Base-by-base conservation (phyloP, 2,888 invertebrate species). In the Catocala sponsa region DNA sequence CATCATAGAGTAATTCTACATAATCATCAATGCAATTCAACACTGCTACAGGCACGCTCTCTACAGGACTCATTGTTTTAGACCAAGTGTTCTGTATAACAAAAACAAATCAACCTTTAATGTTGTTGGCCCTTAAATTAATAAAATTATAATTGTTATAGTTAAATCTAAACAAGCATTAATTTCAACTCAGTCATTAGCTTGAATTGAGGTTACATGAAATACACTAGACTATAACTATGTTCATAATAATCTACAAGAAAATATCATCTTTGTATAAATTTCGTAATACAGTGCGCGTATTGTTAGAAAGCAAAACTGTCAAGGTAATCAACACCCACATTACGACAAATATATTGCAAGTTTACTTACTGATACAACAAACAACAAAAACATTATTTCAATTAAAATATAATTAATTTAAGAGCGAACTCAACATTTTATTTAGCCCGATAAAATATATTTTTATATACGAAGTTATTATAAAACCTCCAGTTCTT, bases 1-100 rank as follows among this genome's bases (percentile, higher is more conserved):
- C 99, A 91, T 99, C 99, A 91, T 99, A 99, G 15, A 99, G 95
- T 70, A 99, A 92, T 90, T 99, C 99, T 58, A 99, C 97, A 91
- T 99, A 99, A 80, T 97, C 97, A 86, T 99, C 98, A 69, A 99
- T 95, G 86, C 97, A 97, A 85, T 97, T 97, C 72, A 99, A 97
- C 69, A 97, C 95, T 49, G 95, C 95, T 46, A 92, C 84, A 55
- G 91, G 90, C 6, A 89, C 84, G 88, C 96, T 96, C 86, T 97
- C 96, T 25, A 95, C 91, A 63, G 95, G 91, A 76, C 94, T 94
- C 90, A 95, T 95, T 51, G 41, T 78, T 60, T 6, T 32, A 47
- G 9, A 47, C 2, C 11, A 54, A 35, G 48, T 46, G 38, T 38
- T 15, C 6, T 13, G 32, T 11, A 2, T 7, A 46, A 25, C n/a